phyloP scores from a whole-genome alignment of 2,113 vertebrate genomes.

The Myxocyprinus asiaticus region DNA sequence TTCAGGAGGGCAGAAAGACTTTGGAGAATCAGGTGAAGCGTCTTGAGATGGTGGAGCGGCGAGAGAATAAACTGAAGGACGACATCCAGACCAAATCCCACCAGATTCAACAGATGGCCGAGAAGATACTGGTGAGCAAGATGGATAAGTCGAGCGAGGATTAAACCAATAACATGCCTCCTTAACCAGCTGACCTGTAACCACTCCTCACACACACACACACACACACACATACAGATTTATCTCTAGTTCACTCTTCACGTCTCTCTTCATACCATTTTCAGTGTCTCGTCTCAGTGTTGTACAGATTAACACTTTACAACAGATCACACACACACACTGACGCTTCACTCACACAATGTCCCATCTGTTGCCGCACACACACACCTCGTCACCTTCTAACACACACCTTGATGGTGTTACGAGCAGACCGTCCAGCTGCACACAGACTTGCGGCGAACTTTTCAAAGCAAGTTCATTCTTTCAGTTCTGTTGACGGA shows the following conservation, averaged over 20 bases:
- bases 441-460: conserved; percentile 17
- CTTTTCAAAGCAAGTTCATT: conserved; percentile 67
- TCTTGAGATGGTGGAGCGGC: conserved; percentile 94
- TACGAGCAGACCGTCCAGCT: conserved; percentile 54
- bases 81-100: conserved; percentile 99
- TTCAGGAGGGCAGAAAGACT: conserved; percentile 94
- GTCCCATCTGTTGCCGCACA: conserved; percentile 17
- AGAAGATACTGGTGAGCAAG: conserved; percentile 96
- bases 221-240: conserved; percentile 29
- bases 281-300: background rate
- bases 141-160: conserved; percentile 34
- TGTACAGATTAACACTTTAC: conserved; percentile 27
- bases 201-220: too few relatives aligned
- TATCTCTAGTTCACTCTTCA: background rate
- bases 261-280: background rate
- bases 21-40: conserved; percentile 98
- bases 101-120: conserved; percentile 99
- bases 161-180: conserved; percentile 50
- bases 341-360: conserved; percentile 25
- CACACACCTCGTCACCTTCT: conserved; percentile 31
- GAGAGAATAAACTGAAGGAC: conserved; percentile 98
- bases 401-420: conserved; percentile 26
- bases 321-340: conserved; percentile 12
- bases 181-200: conserved; percentile 26
- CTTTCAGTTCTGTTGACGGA: background rate